Base-by-base conservation (phyloP, 1,140 invertebrate species). In the Mamestra configurata region DNA sequence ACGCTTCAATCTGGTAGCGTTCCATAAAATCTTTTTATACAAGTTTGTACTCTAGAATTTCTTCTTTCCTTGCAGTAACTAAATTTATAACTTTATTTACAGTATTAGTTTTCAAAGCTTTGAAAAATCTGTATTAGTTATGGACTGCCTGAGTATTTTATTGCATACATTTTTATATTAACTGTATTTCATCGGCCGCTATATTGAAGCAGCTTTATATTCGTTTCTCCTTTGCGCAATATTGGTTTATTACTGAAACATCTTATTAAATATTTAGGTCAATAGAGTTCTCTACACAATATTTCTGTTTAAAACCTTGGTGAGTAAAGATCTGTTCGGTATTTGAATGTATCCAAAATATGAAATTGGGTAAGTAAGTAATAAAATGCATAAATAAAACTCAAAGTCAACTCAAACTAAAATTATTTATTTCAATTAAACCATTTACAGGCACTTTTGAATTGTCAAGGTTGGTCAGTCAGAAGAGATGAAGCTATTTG, bases 21-120 rank as follows among this genome's bases (percentile, higher is more conserved):
- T 71, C 46, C 68, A 71, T 71, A 53, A 71, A 71, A 71, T 71
- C 24, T 71, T 71, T 53, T 35, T 49, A 70, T 31, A 71, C 13
- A 71, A 71, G 46, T 71, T 71, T 35, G 22, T 53, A 71, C 24
- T 71, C 18, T 18, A 71, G 46, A 71, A 71, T 71, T 71, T 71
- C 68, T 53, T 71, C 46, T 37, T 53, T 71, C 24, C 37, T 35
- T 53, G 24, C 68, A 35, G 46, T 71, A 53, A 71, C 46, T 18
- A 35, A 20, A 53, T 71, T 71, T 53, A 35, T 53, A 20, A 71
- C 27, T 71, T 71, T 71, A 46, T 53, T 59, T 27, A 70, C 46
- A 46, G 66, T n/a, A n/a, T 70, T 46, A 70, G 66, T 71, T 53
- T 49, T 53, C 49, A 71, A 27, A 53, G 24, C n/a, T 53, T 71